Evolutionary conservation across 2,797 vertebrate species (phyloP).

Genomic region (Poeciliopsis infans): DNA sequence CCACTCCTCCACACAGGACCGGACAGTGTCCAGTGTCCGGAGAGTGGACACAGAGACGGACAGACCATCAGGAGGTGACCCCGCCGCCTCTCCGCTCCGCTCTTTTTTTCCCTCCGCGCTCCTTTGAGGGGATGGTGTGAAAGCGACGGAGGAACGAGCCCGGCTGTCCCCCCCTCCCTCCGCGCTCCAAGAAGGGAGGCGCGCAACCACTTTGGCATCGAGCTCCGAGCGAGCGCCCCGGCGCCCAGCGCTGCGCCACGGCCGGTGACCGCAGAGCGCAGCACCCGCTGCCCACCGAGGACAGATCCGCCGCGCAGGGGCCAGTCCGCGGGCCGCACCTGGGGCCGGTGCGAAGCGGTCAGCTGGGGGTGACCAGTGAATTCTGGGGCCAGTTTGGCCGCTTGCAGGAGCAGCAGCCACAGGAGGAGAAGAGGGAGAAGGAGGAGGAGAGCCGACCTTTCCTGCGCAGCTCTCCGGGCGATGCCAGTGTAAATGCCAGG

Average conservation of each 20-base stretch:
- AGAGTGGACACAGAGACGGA: slow-evolving; percentile 58
- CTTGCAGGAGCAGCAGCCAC: not conserved
- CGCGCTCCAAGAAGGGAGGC: slow-evolving; percentile 21
- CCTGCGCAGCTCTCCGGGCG: slow-evolving; percentile 91
- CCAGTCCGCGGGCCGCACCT: slow-evolving; percentile 42
- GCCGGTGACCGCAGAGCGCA: slow-evolving; percentile 47
- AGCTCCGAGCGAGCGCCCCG: slow-evolving; percentile 55
- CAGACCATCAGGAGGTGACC: slow-evolving; percentile 53
- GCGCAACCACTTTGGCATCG: slow-evolving; percentile 58
- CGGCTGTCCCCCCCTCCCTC: slow-evolving; percentile 31
- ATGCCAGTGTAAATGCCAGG: slow-evolving; percentile 98
- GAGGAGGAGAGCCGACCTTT: slow-evolving; percentile 81
- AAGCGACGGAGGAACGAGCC: slow-evolving; percentile 21
- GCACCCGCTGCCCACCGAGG: slow-evolving; percentile 30
- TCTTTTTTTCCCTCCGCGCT: slow-evolving; percentile 17
- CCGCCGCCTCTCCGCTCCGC: slow-evolving; percentile 17
- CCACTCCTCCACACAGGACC: slow-evolving; percentile 22
- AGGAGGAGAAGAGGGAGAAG: slow-evolving; percentile 43
- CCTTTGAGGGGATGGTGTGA: slow-evolving; percentile 52
- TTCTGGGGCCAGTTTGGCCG: slow-evolving; percentile 44
- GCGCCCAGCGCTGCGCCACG: slow-evolving; percentile 53
- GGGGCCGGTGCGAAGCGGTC: slow-evolving; percentile 31
- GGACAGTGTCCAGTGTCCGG: slow-evolving; percentile 52
- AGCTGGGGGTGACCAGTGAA: slow-evolving; percentile 38
- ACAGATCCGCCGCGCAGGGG: slow-evolving; percentile 21